A percentile compares a stretch with the other conserved stretches of the same genome.
Evolutionary conservation across 2,113 vertebrate species (phyloP).

Genomic region (Albula glossodonta): DNA sequence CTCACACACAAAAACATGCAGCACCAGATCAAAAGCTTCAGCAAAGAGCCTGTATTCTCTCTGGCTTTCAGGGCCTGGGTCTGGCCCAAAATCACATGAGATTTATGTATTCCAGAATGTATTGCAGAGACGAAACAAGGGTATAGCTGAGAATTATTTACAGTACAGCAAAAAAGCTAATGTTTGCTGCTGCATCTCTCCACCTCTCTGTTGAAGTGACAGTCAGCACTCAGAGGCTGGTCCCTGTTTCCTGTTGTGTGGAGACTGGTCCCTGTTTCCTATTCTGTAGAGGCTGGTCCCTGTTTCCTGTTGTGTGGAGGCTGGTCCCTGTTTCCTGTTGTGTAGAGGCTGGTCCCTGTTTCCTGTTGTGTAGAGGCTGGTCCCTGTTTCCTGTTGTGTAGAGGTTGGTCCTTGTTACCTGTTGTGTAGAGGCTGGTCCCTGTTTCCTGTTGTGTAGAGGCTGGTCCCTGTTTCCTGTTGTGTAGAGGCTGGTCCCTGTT

Average conservation of each 20-base stretch:
- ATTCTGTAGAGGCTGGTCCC: not conserved
- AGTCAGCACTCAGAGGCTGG: not conserved
- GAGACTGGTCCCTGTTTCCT: not conserved
- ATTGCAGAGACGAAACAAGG: not conserved
- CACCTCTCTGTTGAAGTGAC: not conserved
- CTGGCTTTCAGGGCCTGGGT: not conserved
- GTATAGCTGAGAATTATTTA: slow-evolving; percentile 20
- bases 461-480: no score
- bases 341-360: no score
- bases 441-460: no score
- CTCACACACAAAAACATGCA: not conserved
- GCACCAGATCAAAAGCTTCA: not conserved
- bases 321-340: no score
- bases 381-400: no score
- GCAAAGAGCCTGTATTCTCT: not conserved
- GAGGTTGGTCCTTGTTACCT: no score
- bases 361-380: no score
- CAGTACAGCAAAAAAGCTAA: not conserved
- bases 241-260: not conserved
- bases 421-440: no score
- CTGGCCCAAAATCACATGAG: not conserved
- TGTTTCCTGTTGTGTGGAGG: no score
- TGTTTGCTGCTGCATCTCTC: not conserved
- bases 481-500: no score
- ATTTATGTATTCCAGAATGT: not conserved